Conservation (phyloP, 2,797 vertebrate genomes). For the Myotis planiceps region DNA sequence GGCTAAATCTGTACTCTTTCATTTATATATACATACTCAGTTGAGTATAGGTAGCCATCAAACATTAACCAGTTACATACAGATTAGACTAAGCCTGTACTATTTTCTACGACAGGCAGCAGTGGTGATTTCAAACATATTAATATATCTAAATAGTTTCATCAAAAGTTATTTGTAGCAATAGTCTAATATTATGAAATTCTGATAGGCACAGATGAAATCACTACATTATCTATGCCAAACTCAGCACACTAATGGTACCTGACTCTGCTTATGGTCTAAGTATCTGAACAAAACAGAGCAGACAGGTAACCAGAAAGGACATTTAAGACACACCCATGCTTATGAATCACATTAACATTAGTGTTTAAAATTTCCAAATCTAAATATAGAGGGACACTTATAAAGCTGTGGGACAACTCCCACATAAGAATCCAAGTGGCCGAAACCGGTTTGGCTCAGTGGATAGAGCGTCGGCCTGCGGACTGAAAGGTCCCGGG, state of each 20-base stretch:
- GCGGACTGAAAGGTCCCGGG: no score
- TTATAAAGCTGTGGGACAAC: slow-evolving; percentile 2
- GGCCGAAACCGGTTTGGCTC: no score
- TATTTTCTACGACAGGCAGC: slow-evolving; percentile 34
- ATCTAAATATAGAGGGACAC: not conserved
- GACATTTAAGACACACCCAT: slow-evolving; percentile 25
- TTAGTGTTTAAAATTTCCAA: slow-evolving; percentile 12
- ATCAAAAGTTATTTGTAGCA: slow-evolving; percentile 37
- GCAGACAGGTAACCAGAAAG: slow-evolving; percentile 22
- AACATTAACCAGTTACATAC: slow-evolving; percentile 28
- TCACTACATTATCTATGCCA: slow-evolving; percentile 10
- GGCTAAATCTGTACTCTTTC: not conserved
- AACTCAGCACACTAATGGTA: slow-evolving; percentile 42
- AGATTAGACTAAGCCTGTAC: not conserved
- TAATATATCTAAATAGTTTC: slow-evolving; percentile 30
- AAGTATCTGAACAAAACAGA: slow-evolving; percentile 59
- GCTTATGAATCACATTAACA: slow-evolving; percentile 15
- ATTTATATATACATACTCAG: slow-evolving; percentile 36
- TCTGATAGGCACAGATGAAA: slow-evolving; percentile 44
- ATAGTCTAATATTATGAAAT: slow-evolving; percentile 42
- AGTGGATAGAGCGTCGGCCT: no score
- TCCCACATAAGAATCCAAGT: not conserved
- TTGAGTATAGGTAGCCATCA: not conserved
- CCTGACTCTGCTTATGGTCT: slow-evolving; percentile 55
- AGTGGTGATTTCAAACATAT: slow-evolving; percentile 22